Evolutionary conservation across 2,797 vertebrate species (phyloP).

Genomic region (Semotilus atromaculatus): DNA sequence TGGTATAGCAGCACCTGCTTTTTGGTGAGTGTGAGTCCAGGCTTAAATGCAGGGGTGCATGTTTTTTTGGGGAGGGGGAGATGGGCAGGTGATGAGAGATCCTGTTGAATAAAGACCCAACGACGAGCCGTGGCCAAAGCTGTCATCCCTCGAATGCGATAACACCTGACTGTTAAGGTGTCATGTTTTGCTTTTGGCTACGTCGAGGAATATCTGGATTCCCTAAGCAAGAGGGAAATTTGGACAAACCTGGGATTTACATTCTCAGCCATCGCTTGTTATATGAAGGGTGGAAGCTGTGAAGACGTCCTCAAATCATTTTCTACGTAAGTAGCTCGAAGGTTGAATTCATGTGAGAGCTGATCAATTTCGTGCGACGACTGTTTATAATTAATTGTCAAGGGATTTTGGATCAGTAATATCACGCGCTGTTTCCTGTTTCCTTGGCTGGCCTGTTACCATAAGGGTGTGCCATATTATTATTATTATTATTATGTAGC

Average conservation of each 20-base stretch:
- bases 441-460: conserved; percentile 23
- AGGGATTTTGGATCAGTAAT: conserved; percentile 46
- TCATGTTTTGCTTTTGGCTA: conserved; percentile 69
- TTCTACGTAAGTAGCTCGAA: conserved; percentile 75
- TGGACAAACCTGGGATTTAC: conserved; percentile 69
- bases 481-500: conserved; percentile 27
- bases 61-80: conserved; percentile 63
- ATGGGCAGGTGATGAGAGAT: conserved; percentile 76
- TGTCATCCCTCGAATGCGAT: conserved; percentile 76
- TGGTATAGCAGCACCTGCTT: conserved; percentile 67
- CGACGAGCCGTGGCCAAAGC: conserved; percentile 75
- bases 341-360: conserved; percentile 56
- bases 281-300: conserved; percentile 64
- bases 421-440: conserved; percentile 58
- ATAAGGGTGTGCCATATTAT: neutral
- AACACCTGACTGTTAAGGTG: conserved; percentile 72
- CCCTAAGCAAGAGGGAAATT: conserved; percentile 68
- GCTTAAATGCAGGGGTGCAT: conserved; percentile 72
- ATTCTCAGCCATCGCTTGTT: conserved; percentile 72
- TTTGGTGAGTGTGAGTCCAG: conserved; percentile 56
- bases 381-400: conserved; percentile 62
- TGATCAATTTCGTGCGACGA: conserved; percentile 63
- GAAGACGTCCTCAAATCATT: conserved; percentile 66
- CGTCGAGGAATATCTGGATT: conserved; percentile 67
- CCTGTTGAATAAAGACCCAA: conserved; percentile 81